These are phyloP conservation scores for Dromiciops gliroides DNA, from an alignment of 2,113 vertebrate genomes.

Conservation along the genomic window DNA sequence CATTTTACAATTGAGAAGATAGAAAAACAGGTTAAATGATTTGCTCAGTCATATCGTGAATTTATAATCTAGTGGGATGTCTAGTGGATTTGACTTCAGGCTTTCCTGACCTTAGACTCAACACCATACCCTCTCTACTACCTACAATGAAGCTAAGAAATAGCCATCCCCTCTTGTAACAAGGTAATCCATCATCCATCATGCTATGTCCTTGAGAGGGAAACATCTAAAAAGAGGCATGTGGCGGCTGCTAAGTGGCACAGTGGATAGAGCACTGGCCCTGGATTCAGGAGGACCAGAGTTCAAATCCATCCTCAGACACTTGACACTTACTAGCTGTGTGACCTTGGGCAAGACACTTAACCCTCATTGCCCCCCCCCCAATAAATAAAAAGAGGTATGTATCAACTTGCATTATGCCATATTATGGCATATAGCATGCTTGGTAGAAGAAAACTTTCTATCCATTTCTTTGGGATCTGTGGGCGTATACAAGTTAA, in stretches of 20 bases:
- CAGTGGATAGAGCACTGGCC: too few species aligned
- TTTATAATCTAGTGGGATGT: too few species aligned
- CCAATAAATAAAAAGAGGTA: background rate
- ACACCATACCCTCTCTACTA: background rate
- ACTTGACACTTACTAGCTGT: too few species aligned
- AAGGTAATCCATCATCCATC: background rate
- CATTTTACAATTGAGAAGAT: too few species aligned
- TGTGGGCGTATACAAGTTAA: background rate
- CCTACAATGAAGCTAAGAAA: background rate
- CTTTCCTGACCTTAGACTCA: background rate
- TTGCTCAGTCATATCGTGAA: background rate
- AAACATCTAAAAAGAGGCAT: background rate
- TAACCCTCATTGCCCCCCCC: too few species aligned
- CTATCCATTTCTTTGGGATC: background rate
- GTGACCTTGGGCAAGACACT: too few species aligned
- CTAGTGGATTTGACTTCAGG: background rate
- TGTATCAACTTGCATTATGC: background rate
- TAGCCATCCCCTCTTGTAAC: background rate
- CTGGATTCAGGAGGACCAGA: too few species aligned
- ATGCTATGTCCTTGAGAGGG: background rate
- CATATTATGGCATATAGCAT: background rate
- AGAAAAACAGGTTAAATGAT: background rate
- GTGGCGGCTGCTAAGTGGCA: too few species aligned
- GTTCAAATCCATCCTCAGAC: too few species aligned
- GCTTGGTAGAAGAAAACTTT: background rate